Conservation (phyloP, 2,888 invertebrate genomes). For the Drosophila villosipedis region DNA sequence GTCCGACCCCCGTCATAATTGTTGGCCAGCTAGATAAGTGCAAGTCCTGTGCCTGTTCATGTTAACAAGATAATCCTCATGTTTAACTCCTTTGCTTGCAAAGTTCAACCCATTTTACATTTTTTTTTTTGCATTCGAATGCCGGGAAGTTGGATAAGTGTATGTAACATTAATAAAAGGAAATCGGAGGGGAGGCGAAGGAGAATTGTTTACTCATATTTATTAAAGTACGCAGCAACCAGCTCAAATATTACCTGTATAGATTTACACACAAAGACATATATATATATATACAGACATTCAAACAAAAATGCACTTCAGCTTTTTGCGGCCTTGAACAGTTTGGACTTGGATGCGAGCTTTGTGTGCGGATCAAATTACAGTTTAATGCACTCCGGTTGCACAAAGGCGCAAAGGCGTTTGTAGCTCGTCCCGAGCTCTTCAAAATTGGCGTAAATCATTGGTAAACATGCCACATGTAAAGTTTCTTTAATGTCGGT, state of each 20-base stretch:
- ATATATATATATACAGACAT: background rate
- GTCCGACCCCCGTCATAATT: slow-evolving; percentile 31
- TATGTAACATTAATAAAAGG: background rate
- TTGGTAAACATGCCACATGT: slow-evolving; percentile 23
- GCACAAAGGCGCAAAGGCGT: slow-evolving; percentile 1
- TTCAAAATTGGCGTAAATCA: slow-evolving; percentile 40
- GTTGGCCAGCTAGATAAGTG: slow-evolving; percentile 30
- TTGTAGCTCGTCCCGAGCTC: slow-evolving; percentile 24
- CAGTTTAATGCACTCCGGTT: slow-evolving; percentile 22
- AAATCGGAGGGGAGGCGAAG: background rate
- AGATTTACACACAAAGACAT: background rate
- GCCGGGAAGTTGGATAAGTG: background rate
- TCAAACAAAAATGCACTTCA: slow-evolving; percentile 14
- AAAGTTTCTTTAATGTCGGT: slow-evolving; percentile 36
- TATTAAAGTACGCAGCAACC: background rate
- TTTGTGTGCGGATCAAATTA: slow-evolving; percentile 32
- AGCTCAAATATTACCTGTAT: background rate
- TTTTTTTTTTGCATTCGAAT: too few species aligned
- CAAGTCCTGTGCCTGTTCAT: slow-evolving; percentile 32
- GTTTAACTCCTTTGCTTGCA: slow-evolving; percentile 1
- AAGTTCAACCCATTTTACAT: too few species aligned
- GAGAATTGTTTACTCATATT: background rate
- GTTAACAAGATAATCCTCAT: slow-evolving; percentile 1
- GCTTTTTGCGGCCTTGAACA: slow-evolving; percentile 38
- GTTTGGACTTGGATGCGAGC: slow-evolving; percentile 20